Conservation (phyloP, 2,797 vertebrate species). For the Melanotaenia trifasciata region DNA sequence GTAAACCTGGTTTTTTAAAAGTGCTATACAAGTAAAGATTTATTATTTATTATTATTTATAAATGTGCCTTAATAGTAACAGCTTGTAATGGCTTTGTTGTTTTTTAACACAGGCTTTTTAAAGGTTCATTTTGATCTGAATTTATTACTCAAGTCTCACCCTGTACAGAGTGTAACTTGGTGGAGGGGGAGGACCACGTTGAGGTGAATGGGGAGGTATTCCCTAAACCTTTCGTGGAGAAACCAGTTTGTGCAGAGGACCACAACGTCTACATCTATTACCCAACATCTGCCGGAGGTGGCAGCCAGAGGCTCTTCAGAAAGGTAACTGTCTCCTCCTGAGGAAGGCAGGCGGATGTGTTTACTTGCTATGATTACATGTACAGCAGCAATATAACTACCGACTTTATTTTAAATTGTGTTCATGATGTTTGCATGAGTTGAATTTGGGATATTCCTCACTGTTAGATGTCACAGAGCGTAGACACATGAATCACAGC, state of each 20-base stretch:
- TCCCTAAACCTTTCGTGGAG: conserved; percentile 98
- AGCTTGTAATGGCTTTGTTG: not conserved
- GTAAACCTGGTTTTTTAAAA: too few species aligned
- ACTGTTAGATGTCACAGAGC: not conserved
- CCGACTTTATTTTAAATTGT: not conserved
- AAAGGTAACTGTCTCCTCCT: conserved; percentile 80
- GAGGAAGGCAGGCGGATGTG: not conserved
- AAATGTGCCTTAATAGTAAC: not conserved
- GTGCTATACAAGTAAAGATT: too few species aligned
- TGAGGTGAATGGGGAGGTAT: conserved; percentile 94
- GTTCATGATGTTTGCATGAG: not conserved
- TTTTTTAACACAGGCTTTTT: not conserved
- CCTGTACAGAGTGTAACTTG: conserved; percentile 78
- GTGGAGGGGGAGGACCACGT: conserved; percentile 96
- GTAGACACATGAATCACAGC: not conserved
- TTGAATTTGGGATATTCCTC: not conserved
- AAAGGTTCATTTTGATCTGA: not conserved
- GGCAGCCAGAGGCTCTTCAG: conserved; percentile 98
- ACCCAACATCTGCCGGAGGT: conserved; percentile 95
- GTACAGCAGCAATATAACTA: not conserved
- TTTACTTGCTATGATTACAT: not conserved
- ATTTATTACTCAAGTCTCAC: not conserved
- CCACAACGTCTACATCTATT: conserved; percentile 99
- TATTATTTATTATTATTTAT: too few species aligned
- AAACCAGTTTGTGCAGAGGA: conserved; percentile 98